Evolutionary conservation across 2,113 vertebrate genomes (phyloP).

Genomic region (Syrrhaptes paradoxus): DNA sequence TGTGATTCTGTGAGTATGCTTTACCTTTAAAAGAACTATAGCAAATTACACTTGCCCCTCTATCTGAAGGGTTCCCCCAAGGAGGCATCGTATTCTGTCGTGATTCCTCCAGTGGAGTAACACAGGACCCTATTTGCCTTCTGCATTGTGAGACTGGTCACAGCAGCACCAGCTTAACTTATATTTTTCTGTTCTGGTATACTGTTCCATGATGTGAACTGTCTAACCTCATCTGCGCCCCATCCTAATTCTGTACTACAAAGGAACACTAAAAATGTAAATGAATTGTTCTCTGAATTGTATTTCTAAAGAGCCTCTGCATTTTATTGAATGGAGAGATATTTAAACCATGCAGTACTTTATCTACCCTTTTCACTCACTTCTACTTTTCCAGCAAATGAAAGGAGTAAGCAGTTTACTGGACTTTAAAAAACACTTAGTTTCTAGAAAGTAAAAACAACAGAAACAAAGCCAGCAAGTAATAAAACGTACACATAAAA

Average conservation of each 20-base stretch:
- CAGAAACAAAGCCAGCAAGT: neutral
- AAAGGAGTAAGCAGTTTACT: neutral
- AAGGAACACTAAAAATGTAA: neutral
- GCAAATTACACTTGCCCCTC: neutral
- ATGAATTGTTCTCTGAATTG: neutral
- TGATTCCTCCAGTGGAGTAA: accelerated
- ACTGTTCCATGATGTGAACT: neutral
- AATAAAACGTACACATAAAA: neutral
- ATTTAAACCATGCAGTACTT: neutral
- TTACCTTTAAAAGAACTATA: neutral
- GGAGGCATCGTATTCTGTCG: neutral
- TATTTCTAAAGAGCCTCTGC: neutral
- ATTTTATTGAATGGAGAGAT: neutral
- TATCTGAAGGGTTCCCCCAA: neutral
- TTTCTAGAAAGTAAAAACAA: neutral
- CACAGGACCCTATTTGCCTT: neutral
- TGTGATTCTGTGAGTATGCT: neutral
- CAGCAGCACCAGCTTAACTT: neutral
- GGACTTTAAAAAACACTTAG: neutral
- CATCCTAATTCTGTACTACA: neutral
- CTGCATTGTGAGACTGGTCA: neutral
- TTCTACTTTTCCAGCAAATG: neutral
- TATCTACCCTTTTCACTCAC: neutral
- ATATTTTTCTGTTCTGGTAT: neutral
- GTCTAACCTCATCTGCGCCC: neutral